Evolutionary conservation across 2,888 invertebrate genomes (phyloP), one percentile per base, ranked within the genome.

Genomic region (Cheilosia grossa): DNA sequence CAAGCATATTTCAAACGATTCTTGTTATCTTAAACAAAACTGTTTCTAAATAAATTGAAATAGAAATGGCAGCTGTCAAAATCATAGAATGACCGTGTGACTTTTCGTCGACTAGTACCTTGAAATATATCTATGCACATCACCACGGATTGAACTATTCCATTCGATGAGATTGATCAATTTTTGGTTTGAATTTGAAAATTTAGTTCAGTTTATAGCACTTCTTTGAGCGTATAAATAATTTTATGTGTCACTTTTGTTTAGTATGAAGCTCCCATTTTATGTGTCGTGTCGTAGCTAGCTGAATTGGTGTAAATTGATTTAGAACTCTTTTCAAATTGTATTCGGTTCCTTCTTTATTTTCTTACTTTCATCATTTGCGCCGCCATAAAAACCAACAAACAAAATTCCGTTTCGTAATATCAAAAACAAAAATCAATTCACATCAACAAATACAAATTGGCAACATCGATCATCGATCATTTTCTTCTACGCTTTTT

Each of bases 361-460:
- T 85, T 85, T 85, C 74, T 85, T 67, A 64, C 66, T 56, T 63
- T 72, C 56, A 72, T 77, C 75, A 75, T 85, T 70, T 73, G 56
- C 61, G 80, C 72, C 42, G 67, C 49, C 61, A 78, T 54, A 74
- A 44, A 66, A 85, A 56, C 21, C 40, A 44, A 53, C 24, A 72
- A 72, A 51, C 49, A 47, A 54, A 81, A 77, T 72, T 77, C 64
- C 66, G 69, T 86, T 69, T 82, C 82, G 82, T 66, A 9, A 56
- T 63, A 61, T 54, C 17, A 19, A 64, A 69, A 77, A 59, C 17
- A 19, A 64, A 69, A 77, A 59, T 19, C 1, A 56, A 69, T 67
- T 61, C 59, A 66, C 66, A 15, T 40, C 30, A 53, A 61, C 2
- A 7, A 44, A 30, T 30, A 30, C 33, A 63, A 49, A 63, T 63